Evolutionary conservation across 2,797 vertebrate genomes (phyloP), one percentile per base, ranked within the genome.

Genomic region (Arnoldichthys spilopterus): DNA sequence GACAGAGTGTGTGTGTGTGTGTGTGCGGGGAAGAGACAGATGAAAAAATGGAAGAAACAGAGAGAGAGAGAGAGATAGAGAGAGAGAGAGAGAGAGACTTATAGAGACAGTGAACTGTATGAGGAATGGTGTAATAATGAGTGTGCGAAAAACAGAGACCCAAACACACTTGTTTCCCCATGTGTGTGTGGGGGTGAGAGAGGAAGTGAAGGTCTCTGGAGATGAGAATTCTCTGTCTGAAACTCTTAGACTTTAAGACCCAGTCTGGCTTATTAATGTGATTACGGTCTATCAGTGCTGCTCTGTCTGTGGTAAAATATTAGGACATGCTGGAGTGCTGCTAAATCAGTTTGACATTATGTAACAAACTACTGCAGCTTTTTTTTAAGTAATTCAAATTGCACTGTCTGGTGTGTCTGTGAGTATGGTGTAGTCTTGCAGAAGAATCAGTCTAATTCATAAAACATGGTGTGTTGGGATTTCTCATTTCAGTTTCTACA

Each of bases 1-100:
- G 18, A 30, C 28, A 26, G 4, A 13, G 63, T 49, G 7, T 54
- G 24, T 51, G 66, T 66, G 49, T 54, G 59, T 16, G 84, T 63
- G 24, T 72, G 83, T 74, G 83, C 77, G 83, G 78, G 80, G 7
- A 61, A 0, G 13, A 64, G 37, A 22, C 40, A 47, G 66, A 53
- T 18, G 12, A 26, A 16, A 26, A 30, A 6, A 30, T 28, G 13
- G 4, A 13, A n/a, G n/a, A n/a, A n/a, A n/a, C n/a, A n/a, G n/a
- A n/a, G 83, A 78, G 80, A 7, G 63, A 49, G 11, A 54, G 24
- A 7, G 7, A 22, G 37, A 30, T n/a, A 0, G 13, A 64, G 37
- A 22, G 51, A 47, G 66, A 53, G 24, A 18, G 20, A 16, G 58
- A 30, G 18, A 30, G 58, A 26, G 4, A 13, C n/a, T n/a, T n/a